These are phyloP conservation scores for Ochlodes sylvanus DNA, from an alignment of 2,888 invertebrate genomes.

Conservation along the genomic window DNA sequence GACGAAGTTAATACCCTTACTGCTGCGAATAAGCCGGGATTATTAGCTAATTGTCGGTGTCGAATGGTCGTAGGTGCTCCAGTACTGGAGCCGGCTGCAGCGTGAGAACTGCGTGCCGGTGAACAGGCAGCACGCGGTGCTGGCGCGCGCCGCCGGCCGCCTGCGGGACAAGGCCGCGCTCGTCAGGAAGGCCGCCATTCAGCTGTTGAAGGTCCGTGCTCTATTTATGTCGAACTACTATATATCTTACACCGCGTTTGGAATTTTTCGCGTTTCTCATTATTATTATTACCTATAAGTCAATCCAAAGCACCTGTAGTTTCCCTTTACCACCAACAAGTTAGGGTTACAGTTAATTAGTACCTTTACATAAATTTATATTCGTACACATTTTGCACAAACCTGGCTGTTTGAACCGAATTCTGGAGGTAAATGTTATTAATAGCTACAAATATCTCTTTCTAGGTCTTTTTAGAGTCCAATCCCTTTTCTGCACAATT, in stretches of 20 bases:
- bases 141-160: conserved; percentile 88
- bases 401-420: background rate
- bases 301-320: too few species aligned
- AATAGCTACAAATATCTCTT: background rate
- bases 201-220: conserved; percentile 85
- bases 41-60: too few species aligned
- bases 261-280: too few species aligned
- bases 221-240: too few species aligned
- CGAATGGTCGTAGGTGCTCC: conserved; percentile 81
- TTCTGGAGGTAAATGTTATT: background rate
- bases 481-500: conserved; percentile 94
- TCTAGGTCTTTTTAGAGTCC: conserved; percentile 89
- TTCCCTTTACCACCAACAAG: too few species aligned
- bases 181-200: conserved; percentile 94
- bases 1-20: too few species aligned
- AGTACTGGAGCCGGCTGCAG: conserved; percentile 93
- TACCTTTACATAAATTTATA: too few species aligned
- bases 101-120: conserved; percentile 92
- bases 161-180: conserved; percentile 93
- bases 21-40: too few species aligned
- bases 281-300: too few species aligned
- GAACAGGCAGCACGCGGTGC: conserved; percentile 87
- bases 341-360: too few species aligned
- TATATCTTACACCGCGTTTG: too few species aligned
- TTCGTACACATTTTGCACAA: too few species aligned